A percentile compares a stretch with the other conserved stretches of the same genome.
Evolutionary conservation across 1,140 invertebrate species (phyloP).

Genomic region (Globodera ellingtonae): DNA sequence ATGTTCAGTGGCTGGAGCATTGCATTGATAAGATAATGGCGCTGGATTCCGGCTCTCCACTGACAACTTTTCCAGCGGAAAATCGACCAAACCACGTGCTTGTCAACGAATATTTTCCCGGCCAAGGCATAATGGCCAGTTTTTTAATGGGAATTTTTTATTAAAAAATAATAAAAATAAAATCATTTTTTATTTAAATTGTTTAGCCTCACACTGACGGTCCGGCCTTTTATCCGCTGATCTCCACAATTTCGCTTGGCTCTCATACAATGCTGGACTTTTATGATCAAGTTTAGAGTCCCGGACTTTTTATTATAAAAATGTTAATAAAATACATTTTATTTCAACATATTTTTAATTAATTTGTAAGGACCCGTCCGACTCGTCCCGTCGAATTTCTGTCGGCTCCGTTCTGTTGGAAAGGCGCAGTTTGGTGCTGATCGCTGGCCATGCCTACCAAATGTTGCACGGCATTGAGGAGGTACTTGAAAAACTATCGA

Average conservation of each 20-base stretch:
- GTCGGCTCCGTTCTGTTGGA: conserved; percentile 77
- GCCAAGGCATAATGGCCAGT: conserved; percentile 84
- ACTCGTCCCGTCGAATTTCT: conserved; percentile 56
- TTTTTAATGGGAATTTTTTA: not conserved
- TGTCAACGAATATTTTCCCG: conserved; percentile 90
- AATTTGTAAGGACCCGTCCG: not conserved
- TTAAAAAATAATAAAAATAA: conserved; percentile 14
- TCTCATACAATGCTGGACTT: conserved; percentile 87
- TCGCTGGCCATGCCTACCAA: conserved; percentile 82
- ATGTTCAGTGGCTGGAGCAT: conserved; percentile 21
- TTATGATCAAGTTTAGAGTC: conserved; percentile 69
- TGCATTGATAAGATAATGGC: conserved; percentile 24
- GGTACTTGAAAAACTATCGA: conserved; percentile 69
- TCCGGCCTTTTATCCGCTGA: conserved; percentile 85
- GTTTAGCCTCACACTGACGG: conserved; percentile 87
- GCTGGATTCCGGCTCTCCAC: not conserved
- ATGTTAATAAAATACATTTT: not conserved
- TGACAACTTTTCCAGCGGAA: conserved; percentile 71
- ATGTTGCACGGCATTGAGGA: conserved; percentile 89
- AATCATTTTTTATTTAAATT: conserved; percentile 31
- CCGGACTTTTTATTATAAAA: too few species aligned
- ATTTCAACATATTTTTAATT: conserved; percentile 19
- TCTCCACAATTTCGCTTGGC: conserved; percentile 87
- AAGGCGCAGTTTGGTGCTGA: conserved; percentile 81
- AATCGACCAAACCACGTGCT: conserved; percentile 86